Base-by-base conservation (phyloP, 92 coral and sea anemone species). In the Zoanthus sansibaricus region DNA sequence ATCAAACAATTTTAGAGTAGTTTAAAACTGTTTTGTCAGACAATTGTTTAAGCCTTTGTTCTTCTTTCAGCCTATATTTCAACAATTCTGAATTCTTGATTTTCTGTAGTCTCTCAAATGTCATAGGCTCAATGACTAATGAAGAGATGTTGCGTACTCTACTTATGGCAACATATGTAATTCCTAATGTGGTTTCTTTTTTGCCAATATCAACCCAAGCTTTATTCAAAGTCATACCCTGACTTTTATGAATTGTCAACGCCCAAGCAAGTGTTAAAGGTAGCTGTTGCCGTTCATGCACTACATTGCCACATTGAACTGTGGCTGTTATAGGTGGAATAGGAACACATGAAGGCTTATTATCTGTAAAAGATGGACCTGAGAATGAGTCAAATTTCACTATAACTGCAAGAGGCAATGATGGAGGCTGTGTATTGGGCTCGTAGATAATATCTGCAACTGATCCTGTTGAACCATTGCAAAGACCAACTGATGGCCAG, bases 211-310 rank as follows among this genome's bases (percentile, higher is more conserved):
- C 83, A 84, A 84, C 67, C 80, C 88, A 84, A 70, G 80, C 69
- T 62, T 84, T 92, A 5, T 86, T 71, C 75, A 92, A 67, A 12
- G 94, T 88, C 72, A 91, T 72, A n/a, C 94, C 94, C 75, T 88
- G 92, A 69, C 88, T 76, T 78, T 88, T 88, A 62, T 88, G 91
- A 54, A 88, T 88, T 33, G 88, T 89, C 42, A 91, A 76, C 76
- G 89, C 89, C 89, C 89, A 88, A 13, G 89, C 91, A 15, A 91
- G 87, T 44, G 75, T 91, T 37, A 91, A 76, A 66, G 94, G 88
- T 37, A 92, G 83, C 78, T 89, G 94, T 80, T 91, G 94, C 77
- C 94, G 77, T 86, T 92, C 94, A 86, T 79, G 92, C 15, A 86
- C 15, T 75, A 42, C 79, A 75, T 75, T 75, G 79, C 79, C 79